Evolutionary conservation across 1,140 invertebrate genomes (phyloP).

Genomic region (Heliothis virescens): DNA sequence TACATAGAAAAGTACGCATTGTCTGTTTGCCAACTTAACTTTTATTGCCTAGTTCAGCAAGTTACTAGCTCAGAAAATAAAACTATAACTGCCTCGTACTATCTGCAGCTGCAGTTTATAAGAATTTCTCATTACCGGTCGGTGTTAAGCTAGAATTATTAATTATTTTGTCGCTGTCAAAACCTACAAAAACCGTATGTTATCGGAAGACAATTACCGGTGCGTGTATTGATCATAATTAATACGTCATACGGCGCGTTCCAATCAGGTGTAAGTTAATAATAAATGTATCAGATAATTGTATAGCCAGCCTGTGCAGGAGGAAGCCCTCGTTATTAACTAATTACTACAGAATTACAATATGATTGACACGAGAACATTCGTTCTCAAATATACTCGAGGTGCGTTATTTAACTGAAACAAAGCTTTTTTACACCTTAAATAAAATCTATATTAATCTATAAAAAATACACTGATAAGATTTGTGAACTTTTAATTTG

Average conservation of each 20-base stretch:
- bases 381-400: constrained; percentile 15
- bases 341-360: constrained; percentile 40
- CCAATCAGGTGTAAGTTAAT: constrained; percentile 44
- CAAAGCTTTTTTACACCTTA: not conserved
- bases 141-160: constrained; percentile 36
- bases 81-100: constrained; percentile 15
- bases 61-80: constrained; percentile 14
- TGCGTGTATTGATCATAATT: constrained; percentile 44
- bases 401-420: not conserved
- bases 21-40: not conserved
- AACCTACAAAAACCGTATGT: constrained; percentile 44
- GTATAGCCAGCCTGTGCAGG: not conserved
- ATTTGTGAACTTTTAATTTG: too few relatives aligned
- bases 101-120: constrained; percentile 36
- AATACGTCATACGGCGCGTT: constrained; percentile 31
- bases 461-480: too few relatives aligned
- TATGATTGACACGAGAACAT: constrained; percentile 43
- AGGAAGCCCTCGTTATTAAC: constrained; percentile 43
- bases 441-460: too few relatives aligned
- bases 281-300: constrained; percentile 40
- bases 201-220: constrained; percentile 44
- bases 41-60: not conserved
- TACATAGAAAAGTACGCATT: not conserved
- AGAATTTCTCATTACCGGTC: constrained; percentile 37
- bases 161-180: constrained; percentile 45